Percentiles rank a stretch among this genome's conserved stretches.
These are phyloP conservation scores for Malthinus seriepunctatus DNA, from an alignment of 2,888 invertebrate species.

Conservation along the genomic window DNA sequence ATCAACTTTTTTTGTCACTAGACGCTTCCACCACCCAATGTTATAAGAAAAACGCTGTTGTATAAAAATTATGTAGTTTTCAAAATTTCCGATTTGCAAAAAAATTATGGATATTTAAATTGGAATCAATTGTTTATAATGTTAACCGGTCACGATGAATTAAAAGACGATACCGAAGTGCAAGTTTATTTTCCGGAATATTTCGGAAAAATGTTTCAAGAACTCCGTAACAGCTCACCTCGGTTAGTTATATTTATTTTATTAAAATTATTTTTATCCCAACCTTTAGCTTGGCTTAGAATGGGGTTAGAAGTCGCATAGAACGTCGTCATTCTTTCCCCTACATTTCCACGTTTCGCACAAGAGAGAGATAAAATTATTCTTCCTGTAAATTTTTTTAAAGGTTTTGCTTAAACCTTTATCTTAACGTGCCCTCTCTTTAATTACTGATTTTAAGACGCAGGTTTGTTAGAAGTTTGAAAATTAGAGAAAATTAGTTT, in stretches of 20 bases:
- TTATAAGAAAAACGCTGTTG: conserved; percentile 19
- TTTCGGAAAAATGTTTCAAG: conserved; percentile 27
- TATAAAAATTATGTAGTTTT: conserved; percentile 23
- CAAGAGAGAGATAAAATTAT: too few relatives aligned
- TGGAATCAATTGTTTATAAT: conserved; percentile 38
- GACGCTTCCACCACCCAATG: conserved; percentile 25
- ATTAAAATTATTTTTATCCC: too few relatives aligned
- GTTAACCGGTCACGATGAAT: conserved; percentile 26
- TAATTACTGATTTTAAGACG: too few relatives aligned
- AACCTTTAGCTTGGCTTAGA: too few relatives aligned
- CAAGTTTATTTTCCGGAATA: conserved; percentile 37
- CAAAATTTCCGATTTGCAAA: conserved; percentile 34
- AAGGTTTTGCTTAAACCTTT: too few relatives aligned
- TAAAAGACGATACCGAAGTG: conserved; percentile 28
- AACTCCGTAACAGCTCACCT: conserved; percentile 2
- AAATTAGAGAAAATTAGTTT: too few relatives aligned
- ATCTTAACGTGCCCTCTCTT: too few relatives aligned
- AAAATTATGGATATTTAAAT: conserved; percentile 30
- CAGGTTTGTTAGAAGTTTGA: too few relatives aligned
- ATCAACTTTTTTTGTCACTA: conserved; percentile 7
- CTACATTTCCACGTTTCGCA: too few relatives aligned
- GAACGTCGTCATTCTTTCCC: too few relatives aligned
- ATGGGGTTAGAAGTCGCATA: too few relatives aligned
- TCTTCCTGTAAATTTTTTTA: too few relatives aligned
- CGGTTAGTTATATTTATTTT: conserved; percentile 13